phyloP scores from a whole-genome alignment of 2,797 vertebrate species.

The Oreochromis grahami region DNA sequence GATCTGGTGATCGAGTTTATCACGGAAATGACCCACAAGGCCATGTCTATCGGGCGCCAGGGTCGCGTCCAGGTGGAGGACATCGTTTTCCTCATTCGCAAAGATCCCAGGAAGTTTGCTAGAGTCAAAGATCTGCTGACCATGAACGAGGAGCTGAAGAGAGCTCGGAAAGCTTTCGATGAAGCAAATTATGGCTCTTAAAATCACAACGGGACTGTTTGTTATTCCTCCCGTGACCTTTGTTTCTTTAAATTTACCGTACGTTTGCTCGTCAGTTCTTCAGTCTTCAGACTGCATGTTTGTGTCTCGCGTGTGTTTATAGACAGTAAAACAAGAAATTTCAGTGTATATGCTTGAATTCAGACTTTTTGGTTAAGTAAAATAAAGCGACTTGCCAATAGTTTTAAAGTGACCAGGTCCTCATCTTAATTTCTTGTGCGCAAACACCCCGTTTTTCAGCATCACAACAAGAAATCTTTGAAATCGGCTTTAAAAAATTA shows the following conservation, averaged over 20 bases:
- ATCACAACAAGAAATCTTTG: not conserved
- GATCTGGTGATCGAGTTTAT: constrained; percentile 98
- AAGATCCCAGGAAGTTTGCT: constrained; percentile 95
- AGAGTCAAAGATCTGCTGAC: constrained; percentile 96
- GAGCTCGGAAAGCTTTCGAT: constrained; percentile 95
- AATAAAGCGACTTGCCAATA: not conserved
- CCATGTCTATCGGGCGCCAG: constrained; percentile 96
- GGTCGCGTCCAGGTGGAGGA: constrained; percentile 98
- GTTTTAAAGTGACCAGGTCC: not conserved
- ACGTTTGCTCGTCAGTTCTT: not conserved
- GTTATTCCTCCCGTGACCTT: not conserved
- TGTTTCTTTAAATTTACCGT: not conserved
- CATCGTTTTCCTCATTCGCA: constrained; percentile 95
- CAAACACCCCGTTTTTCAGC: not conserved
- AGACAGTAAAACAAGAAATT: not conserved
- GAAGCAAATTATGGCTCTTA: constrained; percentile 96
- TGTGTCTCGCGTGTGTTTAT: not conserved
- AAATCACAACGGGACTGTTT: not conserved
- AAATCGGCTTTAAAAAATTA: not conserved
- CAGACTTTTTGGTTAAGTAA: not conserved
- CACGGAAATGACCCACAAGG: constrained; percentile 98
- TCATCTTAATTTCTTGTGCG: not conserved
- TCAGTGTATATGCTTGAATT: not conserved
- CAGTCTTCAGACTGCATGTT: not conserved
- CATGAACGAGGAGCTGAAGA: constrained; percentile 98